Percentiles rank a stretch among this genome's conserved stretches.
Evolutionary conservation across 2,888 invertebrate species (phyloP).

Genomic region (Apodemia zela): DNA sequence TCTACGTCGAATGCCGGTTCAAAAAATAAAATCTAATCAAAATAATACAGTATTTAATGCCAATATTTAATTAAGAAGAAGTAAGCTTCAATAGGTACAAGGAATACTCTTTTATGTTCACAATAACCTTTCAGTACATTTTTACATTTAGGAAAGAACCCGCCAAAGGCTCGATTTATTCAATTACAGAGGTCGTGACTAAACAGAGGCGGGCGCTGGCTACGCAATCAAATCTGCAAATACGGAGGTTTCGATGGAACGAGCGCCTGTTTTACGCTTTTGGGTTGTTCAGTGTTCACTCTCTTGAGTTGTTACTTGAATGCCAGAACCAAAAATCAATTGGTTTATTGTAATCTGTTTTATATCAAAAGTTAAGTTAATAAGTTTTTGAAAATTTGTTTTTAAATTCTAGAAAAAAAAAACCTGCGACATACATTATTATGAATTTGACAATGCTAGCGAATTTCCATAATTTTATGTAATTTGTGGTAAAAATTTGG

Average conservation of each 20-base stretch:
- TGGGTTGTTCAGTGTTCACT: slow-evolving; percentile 6
- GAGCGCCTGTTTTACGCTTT: slow-evolving; percentile 1
- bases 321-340: background rate
- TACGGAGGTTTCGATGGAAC: slow-evolving; percentile 10
- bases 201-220: slow-evolving; percentile 17
- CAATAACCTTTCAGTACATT: background rate
- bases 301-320: slow-evolving; percentile 1
- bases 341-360: slow-evolving; percentile 4
- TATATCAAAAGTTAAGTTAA: background rate
- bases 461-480: too few species aligned
- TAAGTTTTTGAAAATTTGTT: background rate
- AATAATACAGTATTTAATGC: too few species aligned
- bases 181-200: slow-evolving; percentile 21
- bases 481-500: too few species aligned
- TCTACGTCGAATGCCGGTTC: too few species aligned
- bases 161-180: slow-evolving; percentile 17
- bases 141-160: slow-evolving; percentile 7
- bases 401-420: too few species aligned
- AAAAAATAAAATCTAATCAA: too few species aligned
- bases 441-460: background rate
- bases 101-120: background rate
- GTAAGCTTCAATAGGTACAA: background rate
- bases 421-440: background rate
- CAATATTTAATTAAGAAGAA: background rate
- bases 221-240: slow-evolving; percentile 23